Base-by-base conservation (phyloP, 1,140 invertebrate species). In the Hylaeus volcanicus region DNA sequence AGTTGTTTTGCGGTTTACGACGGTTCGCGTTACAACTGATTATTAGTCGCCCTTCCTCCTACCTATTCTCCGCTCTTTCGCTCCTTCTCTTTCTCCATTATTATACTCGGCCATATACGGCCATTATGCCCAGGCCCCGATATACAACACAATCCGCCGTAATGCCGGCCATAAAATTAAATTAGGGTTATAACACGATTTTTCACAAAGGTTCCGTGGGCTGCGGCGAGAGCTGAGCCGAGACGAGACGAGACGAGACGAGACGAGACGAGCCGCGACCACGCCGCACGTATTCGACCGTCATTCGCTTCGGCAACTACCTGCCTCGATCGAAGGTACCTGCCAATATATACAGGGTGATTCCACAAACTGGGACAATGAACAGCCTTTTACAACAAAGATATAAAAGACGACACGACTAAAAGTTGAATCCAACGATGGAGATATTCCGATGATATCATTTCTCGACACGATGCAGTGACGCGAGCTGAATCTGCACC, bases 181-280 rank as follows among this genome's bases (percentile, higher is more conserved):
- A 93, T 93, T 93, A 93, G 92, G 92, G 92, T 93, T 93, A 93
- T 93, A 93, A 93, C 92, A 90, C 91, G 90, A 93, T 93, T 93
- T 93, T 93, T 93, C 92, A 92, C 91, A 92, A 92, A 93, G 92
- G 90, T 89, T 89, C 87, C 83, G 83, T 86, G 87, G 82, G 81
- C 75, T 75, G 84, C 58, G 72, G 51, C 58, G 68, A 48, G 26
- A 3, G 48, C 60, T 48, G 69, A 48, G 11, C 61, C 45, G n/a
- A 51, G 43, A 3, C 56, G 26, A 39, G 56, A 11, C 75, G 69
- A 26, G 41, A 11, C 75, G 69, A 26, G 41, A 37, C 26, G 60
- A 61, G 56, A n/a, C 63, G 15, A n/a, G 51, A n/a, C 74, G 65
- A 55, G 48, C 11, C 60, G 45, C 39, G 56, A 12, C 48, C 11